Percentiles rank a stretch among this genome's conserved stretches.
Evolutionary conservation across 2,113 vertebrate species (phyloP).

Genomic region (Aphelocoma coerulescens): DNA sequence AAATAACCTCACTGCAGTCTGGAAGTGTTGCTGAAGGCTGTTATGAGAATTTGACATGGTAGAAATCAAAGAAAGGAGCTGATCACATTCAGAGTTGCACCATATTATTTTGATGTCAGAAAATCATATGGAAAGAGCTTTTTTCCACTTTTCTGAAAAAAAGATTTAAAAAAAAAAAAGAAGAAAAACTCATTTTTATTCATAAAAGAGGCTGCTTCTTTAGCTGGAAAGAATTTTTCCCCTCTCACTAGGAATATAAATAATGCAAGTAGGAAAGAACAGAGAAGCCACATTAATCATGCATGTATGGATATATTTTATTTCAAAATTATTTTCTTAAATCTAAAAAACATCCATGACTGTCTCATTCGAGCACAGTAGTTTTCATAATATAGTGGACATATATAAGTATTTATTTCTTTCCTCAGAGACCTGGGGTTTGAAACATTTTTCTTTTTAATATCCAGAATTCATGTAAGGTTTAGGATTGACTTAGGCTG

Average conservation of each 20-base stretch:
- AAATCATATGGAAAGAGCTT: conserved; percentile 17
- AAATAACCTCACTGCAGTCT: background rate
- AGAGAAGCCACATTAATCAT: conserved; percentile 66
- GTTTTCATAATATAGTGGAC: conserved; percentile 52
- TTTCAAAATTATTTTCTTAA: conserved; percentile 55
- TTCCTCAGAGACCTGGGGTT: conserved; percentile 46
- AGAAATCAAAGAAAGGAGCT: background rate
- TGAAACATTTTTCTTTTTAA: conserved; percentile 63
- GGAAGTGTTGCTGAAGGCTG: background rate
- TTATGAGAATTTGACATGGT: background rate
- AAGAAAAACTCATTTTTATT: conserved; percentile 35
- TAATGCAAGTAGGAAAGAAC: conserved; percentile 60
- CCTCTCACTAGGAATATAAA: conserved; percentile 59
- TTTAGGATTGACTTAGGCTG: conserved; percentile 59
- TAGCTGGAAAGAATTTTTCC: conserved; percentile 50
- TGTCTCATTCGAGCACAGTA: conserved; percentile 31
- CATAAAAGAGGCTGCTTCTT: conserved; percentile 53
- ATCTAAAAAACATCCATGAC: conserved; percentile 66
- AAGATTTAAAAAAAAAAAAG: background rate
- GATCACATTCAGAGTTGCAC: background rate
- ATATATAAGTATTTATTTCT: conserved; percentile 69
- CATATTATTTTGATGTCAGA: conserved; percentile 22
- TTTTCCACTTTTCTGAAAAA: background rate
- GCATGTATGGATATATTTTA: conserved; percentile 56
- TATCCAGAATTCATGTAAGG: conserved; percentile 63